Evolutionary conservation across 2,113 vertebrate species (phyloP), one percentile per base, ranked within the genome.

Genomic region (Paraplagusia blochii): DNA sequence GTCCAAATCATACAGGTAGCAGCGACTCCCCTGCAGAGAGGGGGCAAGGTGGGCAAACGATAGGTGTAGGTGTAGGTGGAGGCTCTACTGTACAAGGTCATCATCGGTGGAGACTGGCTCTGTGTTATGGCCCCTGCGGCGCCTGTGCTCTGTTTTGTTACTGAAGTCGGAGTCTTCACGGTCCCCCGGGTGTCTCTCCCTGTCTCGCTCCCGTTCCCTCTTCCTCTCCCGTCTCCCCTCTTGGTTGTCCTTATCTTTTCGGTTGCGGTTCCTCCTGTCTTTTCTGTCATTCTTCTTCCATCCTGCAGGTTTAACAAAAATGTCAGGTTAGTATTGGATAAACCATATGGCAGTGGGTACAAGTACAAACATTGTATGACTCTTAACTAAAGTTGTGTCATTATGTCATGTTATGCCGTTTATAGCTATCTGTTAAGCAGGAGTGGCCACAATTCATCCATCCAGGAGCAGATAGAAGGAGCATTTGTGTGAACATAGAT

Each of bases 61-160:
- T 66, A 65, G 58, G 58, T 63, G 53, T 55, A 22, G 61, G 39
- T 42, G n/a, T n/a, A n/a, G 19, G 48, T 53, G 59, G 66, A 63
- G 65, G 81, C 74, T 52, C 86, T 94, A 94, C 82, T 91, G 91
- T 86, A 87, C 89, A 67, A 88, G 87, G 85, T 89, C 86, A 45
- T 70, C 47, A 3, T 88, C 86, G 66, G 90, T 87, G 66, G 90
- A 85, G 76, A 87, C 88, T 49, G 88, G 76, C 45, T 92, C 90
- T 82, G 90, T 94, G 66, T 91, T 90, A 52, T 93, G 91, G 71
- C 80, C 88, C 88, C 93, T 91, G 76, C 91, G 89, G 69, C 88
- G 94, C 86, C 92, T 92, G 76, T 91, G 90, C 92, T 95, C 94
- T 15, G 79, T 94, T 92, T 94, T 97, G 78, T 93, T 94, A 81